Evolutionary conservation across 2,797 vertebrate genomes (phyloP).

Genomic region (Petrocephalus schoutedeni): DNA sequence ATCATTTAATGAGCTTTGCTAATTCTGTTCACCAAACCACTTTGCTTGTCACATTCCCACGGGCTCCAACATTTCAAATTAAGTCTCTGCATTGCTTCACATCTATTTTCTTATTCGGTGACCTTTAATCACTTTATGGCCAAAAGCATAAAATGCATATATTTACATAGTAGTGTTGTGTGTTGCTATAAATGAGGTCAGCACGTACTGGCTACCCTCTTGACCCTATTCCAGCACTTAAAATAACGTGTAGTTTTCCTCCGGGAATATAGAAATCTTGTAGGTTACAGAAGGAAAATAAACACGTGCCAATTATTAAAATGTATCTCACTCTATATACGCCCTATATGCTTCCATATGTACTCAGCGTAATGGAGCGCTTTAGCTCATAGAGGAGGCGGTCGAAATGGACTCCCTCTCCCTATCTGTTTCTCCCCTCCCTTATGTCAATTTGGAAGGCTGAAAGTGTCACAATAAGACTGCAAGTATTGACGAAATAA

Average conservation of each 20-base stretch:
- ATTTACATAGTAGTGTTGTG: neutral
- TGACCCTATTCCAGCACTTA: neutral
- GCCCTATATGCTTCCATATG: neutral
- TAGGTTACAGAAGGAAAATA: neutral
- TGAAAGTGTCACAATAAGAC: slow-evolving; percentile 26
- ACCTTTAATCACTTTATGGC: neutral
- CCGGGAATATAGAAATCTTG: neutral
- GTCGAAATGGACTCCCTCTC: slow-evolving; percentile 25
- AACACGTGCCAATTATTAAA: neutral
- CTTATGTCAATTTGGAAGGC: slow-evolving; percentile 22
- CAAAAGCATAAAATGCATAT: neutral
- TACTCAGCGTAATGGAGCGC: neutral
- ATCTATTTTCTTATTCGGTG: neutral
- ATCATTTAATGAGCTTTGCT: neutral
- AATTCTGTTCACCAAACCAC: neutral
- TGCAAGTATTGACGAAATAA: slow-evolving; percentile 31
- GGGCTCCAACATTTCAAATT: neutral
- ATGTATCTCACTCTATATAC: neutral
- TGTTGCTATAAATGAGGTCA: neutral
- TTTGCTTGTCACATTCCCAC: neutral
- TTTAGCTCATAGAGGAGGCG: neutral
- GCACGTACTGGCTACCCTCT: neutral
- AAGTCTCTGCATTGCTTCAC: neutral
- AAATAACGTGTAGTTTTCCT: slow-evolving; percentile 1
- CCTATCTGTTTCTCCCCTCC: slow-evolving; percentile 43